Conservation (phyloP, 2,113 vertebrate species). For the Notothenia coriiceps region DNA sequence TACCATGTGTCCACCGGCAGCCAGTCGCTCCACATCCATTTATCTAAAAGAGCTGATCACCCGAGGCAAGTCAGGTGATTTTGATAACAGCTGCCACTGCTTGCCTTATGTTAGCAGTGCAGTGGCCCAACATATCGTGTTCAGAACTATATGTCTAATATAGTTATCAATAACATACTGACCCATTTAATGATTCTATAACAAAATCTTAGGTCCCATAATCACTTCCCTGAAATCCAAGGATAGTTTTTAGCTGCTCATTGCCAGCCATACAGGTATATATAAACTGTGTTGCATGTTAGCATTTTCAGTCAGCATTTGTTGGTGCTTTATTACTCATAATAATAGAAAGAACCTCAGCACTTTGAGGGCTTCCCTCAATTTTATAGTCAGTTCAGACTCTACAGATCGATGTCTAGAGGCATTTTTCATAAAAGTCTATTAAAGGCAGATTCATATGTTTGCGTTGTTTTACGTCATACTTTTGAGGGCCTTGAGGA, state of each 20-base stretch:
- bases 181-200: constrained; percentile 5
- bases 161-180: constrained; percentile 1
- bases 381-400: constrained; percentile 61
- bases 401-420: constrained; percentile 60
- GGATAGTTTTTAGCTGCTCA: constrained; percentile 46
- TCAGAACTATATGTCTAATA: not conserved
- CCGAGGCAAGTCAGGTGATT: constrained; percentile 56
- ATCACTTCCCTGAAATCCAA: constrained; percentile 27
- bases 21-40: constrained; percentile 35
- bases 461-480: constrained; percentile 60
- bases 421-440: constrained; percentile 25
- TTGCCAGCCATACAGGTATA: constrained; percentile 29
- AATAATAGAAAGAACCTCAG: constrained; percentile 50
- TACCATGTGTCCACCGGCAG: constrained; percentile 62
- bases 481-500: constrained; percentile 33
- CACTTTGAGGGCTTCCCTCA: constrained; percentile 43
- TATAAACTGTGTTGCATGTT: constrained; percentile 27
- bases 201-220: not conserved
- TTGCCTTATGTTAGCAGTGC: constrained; percentile 16
- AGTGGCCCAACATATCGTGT: not conserved
- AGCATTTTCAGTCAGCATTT: constrained; percentile 53
- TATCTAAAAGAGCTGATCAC: constrained; percentile 34
- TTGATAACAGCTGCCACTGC: constrained; percentile 37
- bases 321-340: constrained; percentile 54
- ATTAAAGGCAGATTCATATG: constrained; percentile 33